Conservation (phyloP, 2,797 vertebrate species). For the Tapirus indicus region DNA sequence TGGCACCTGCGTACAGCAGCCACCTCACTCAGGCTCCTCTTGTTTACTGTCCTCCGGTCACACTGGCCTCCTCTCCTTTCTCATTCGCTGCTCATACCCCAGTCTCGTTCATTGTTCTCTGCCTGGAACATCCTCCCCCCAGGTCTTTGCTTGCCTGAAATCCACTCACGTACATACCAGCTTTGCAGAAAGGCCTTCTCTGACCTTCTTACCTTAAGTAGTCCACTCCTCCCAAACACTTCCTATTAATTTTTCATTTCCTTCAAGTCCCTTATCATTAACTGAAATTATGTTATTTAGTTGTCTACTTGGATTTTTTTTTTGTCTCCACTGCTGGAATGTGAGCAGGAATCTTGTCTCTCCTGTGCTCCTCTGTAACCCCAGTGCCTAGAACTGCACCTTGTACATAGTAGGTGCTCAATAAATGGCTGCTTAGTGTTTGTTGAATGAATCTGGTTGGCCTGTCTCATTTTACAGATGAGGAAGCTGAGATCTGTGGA, state of each 20-base stretch:
- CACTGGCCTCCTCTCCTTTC: background rate
- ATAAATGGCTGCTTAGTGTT: background rate
- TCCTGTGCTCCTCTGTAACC: background rate
- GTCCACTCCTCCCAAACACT: background rate
- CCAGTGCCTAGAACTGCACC: background rate
- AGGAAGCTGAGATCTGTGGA: background rate
- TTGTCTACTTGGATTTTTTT: background rate
- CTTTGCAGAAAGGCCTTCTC: background rate
- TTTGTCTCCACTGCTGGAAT: background rate
- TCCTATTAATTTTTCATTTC: background rate
- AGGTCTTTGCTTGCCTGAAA: background rate
- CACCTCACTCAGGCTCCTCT: background rate
- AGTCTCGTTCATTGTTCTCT: no score
- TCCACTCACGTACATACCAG: background rate
- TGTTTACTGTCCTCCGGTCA: background rate
- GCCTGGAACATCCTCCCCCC: rapidly evolving
- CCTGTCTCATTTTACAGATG: background rate
- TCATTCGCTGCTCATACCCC: no score
- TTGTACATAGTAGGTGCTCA: background rate
- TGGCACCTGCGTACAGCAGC: background rate
- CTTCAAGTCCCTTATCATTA: background rate
- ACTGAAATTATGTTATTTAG: background rate
- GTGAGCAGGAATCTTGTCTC: background rate
- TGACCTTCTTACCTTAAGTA: background rate
- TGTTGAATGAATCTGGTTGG: background rate